Evolutionary conservation across 2,797 vertebrate species (phyloP).

Genomic region (Artibeus jamaicensis): DNA sequence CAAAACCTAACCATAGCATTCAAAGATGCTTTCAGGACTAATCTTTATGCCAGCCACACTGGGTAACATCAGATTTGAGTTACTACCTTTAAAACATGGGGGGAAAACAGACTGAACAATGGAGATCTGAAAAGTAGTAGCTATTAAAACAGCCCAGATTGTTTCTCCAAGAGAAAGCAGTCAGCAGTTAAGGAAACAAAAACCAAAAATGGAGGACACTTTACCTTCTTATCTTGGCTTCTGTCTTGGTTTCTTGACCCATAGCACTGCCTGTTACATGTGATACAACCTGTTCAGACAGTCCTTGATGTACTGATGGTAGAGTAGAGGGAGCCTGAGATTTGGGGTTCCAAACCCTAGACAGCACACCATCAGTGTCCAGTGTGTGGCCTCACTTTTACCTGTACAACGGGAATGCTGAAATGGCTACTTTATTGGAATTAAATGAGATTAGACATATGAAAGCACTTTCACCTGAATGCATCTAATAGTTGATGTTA

Average conservation of each 20-base stretch:
- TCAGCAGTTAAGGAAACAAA: neutral
- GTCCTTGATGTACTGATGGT: neutral
- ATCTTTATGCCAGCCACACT: neutral
- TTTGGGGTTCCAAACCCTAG: neutral
- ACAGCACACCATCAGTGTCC: neutral
- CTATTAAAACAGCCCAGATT: neutral
- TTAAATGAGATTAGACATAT: neutral
- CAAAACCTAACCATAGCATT: neutral
- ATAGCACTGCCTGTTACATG: neutral
- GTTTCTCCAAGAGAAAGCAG: neutral
- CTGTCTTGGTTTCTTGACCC: neutral
- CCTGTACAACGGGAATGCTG: neutral
- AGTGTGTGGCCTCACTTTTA: neutral
- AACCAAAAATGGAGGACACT: neutral
- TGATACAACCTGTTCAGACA: neutral
- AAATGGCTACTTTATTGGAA: neutral
- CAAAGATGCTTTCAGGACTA: neutral
- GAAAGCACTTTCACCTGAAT: neutral
- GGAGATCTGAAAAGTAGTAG: neutral
- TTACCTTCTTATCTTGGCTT: neutral
- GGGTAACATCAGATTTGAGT: neutral
- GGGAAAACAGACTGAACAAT: neutral
- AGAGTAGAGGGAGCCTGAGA: neutral
- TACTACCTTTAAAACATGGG: neutral
- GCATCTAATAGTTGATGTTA: neutral